Conservation (phyloP, 2,888 invertebrate species). For the Ormyrus pomaceus region DNA sequence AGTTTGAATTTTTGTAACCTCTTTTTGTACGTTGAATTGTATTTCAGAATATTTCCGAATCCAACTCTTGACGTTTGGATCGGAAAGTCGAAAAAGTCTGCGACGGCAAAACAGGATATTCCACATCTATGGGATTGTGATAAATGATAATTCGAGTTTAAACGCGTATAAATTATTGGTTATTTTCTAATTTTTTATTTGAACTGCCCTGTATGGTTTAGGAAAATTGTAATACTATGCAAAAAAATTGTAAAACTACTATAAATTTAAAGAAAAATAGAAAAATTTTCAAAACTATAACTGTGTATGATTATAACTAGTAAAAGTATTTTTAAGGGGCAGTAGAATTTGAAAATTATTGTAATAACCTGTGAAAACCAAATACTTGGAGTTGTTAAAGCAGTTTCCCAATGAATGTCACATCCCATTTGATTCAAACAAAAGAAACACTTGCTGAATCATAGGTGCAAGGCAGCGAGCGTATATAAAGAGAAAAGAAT, state of each 20-base stretch:
- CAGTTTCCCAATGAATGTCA: neutral
- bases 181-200: constrained; percentile 36
- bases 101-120: constrained; percentile 13
- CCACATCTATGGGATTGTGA: constrained; percentile 3
- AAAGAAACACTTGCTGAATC: constrained; percentile 21
- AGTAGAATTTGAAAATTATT: constrained; percentile 34
- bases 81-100: neutral
- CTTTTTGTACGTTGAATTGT: too few relatives aligned
- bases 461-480: constrained; percentile 8
- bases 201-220: neutral
- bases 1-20: too few relatives aligned
- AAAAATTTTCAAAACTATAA: neutral
- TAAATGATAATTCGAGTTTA: constrained; percentile 1
- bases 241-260: neutral
- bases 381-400: constrained; percentile 19
- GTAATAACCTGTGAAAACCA: constrained; percentile 27
- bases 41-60: neutral
- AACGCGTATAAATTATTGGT: constrained; percentile 6
- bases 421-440: neutral
- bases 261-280: neutral
- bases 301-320: too few relatives aligned
- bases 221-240: neutral
- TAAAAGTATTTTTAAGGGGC: neutral
- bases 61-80: neutral
- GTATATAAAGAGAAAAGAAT: constrained; percentile 32